A percentile compares a stretch with the other conserved stretches of the same genome.
phyloP scores from a whole-genome alignment of 1,140 invertebrate genomes.

The Trichonephila clavipes region DNA sequence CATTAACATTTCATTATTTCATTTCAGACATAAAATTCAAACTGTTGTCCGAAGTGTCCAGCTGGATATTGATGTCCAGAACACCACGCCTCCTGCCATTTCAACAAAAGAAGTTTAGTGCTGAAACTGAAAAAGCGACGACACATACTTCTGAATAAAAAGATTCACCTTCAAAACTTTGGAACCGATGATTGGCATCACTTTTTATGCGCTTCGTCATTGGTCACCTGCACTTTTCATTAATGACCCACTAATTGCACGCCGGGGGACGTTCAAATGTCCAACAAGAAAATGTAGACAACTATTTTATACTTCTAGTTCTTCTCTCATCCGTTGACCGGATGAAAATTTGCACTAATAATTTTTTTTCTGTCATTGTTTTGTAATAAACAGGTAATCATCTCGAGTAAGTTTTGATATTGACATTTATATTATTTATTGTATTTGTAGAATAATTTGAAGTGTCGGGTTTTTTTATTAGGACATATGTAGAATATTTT shows the following conservation, averaged over 20 bases:
- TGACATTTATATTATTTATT: not conserved
- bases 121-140: not conserved
- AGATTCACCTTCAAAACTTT: not conserved
- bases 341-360: not conserved
- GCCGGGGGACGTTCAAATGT: not conserved
- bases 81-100: not conserved
- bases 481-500: too few species aligned
- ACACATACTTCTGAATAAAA: not conserved
- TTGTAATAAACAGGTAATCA: not conserved
- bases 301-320: too few species aligned
- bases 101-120: not conserved
- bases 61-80: not conserved
- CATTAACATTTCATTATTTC: not conserved
- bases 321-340: not conserved
- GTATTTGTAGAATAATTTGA: too few species aligned
- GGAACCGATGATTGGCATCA: not conserved
- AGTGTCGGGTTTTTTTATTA: too few species aligned
- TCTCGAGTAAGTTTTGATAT: not conserved
- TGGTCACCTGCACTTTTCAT: constrained; percentile 28
- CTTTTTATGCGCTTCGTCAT: constrained; percentile 1
- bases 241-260: constrained; percentile 30
- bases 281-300: too few species aligned
- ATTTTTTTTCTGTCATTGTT: not conserved
- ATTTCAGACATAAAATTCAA: not conserved
- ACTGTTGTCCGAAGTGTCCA: not conserved